phyloP scores from a whole-genome alignment of 2,888 invertebrate species.

The Lithophane socia region DNA sequence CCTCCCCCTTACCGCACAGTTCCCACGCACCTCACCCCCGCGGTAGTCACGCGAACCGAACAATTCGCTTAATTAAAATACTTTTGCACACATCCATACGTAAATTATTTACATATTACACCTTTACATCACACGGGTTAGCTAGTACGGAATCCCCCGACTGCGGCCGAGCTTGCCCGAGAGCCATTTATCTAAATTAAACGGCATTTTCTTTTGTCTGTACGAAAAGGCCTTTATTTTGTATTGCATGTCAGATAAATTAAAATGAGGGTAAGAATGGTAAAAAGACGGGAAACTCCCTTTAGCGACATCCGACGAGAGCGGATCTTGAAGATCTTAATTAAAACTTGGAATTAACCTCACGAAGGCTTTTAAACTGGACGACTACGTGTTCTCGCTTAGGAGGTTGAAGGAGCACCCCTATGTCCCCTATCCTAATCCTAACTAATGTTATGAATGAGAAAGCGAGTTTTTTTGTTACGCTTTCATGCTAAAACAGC shows the following conservation, averaged over 20 bases:
- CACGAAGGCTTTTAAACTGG: conserved; percentile 38
- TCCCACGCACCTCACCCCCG: conserved; percentile 37
- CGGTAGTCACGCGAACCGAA: conserved; percentile 59
- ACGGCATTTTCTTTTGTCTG: conserved; percentile 35
- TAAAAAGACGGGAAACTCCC: conserved; percentile 37
- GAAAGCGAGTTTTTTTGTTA: too few relatives aligned
- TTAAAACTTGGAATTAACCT: conserved; percentile 63
- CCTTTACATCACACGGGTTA: conserved; percentile 37
- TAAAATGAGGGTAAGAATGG: conserved; percentile 51
- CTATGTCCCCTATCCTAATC: background rate
- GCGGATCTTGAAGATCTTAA: conserved; percentile 58
- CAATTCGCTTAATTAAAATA: conserved; percentile 69
- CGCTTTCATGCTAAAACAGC: too few relatives aligned
- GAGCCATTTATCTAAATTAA: conserved; percentile 44
- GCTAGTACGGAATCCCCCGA: conserved; percentile 6
- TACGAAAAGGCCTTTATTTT: conserved; percentile 42
- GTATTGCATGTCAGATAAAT: conserved; percentile 54
- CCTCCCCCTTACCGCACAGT: background rate
- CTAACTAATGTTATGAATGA: too few relatives aligned
- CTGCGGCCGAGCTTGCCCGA: conserved; percentile 8
- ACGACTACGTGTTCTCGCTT: conserved; percentile 20
- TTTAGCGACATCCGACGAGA: conserved; percentile 41
- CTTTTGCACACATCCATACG: conserved; percentile 54
- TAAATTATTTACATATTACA: conserved; percentile 54
- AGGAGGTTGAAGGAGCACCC: conserved; percentile 11